phyloP scores from a whole-genome alignment of 2,113 vertebrate species.

The Myotis davidii region DNA sequence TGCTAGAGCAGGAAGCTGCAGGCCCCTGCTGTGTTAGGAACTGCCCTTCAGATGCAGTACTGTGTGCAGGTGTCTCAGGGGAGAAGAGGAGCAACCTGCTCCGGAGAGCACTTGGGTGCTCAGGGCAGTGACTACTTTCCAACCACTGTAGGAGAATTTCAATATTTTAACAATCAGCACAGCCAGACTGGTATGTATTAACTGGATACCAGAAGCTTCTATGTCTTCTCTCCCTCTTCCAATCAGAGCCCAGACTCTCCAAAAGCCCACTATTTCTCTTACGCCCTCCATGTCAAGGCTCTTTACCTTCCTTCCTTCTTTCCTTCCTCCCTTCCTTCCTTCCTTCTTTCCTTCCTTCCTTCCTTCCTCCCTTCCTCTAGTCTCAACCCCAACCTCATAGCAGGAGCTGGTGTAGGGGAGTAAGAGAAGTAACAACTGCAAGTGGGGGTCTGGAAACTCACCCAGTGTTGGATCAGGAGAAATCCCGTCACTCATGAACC shows the following conservation, averaged over 20 bases:
- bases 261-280: neutral
- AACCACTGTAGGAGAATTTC: neutral
- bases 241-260: neutral
- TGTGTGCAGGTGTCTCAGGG: neutral
- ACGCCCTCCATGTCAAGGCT: too few species aligned
- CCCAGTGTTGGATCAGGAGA: neutral
- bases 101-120: neutral
- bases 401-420: neutral
- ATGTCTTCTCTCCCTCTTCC: neutral
- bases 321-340: too few species aligned
- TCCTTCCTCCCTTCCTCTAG: neutral
- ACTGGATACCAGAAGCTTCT: neutral
- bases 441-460: neutral
- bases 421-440: neutral
- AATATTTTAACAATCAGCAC: neutral
- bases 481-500: neutral
- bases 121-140: neutral
- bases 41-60: neutral
- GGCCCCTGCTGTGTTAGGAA: neutral
- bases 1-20: too few species aligned
- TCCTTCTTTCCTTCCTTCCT: too few species aligned
- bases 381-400: neutral
- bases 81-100: too few species aligned
- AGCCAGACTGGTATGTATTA: neutral
- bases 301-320: neutral